phyloP scores from a whole-genome alignment of 2,113 vertebrate genomes.

The Tetraodon nigroviridis region DNA sequence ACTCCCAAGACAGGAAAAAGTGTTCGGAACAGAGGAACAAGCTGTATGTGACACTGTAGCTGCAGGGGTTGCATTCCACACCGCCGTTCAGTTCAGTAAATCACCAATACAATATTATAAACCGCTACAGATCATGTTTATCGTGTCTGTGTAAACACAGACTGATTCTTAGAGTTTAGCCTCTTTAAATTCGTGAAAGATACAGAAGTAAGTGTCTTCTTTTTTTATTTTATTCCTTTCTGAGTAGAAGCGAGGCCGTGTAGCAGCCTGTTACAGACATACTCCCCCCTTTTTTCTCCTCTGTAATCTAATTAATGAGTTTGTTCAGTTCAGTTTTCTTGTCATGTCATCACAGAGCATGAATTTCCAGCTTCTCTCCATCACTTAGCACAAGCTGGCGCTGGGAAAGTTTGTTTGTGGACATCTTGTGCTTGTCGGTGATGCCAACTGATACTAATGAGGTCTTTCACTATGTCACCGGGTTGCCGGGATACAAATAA shows the following conservation, averaged over 20 bases:
- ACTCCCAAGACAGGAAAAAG: too few species aligned
- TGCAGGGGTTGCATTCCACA: too few species aligned
- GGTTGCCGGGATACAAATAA: constrained; percentile 35
- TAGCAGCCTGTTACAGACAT: background rate
- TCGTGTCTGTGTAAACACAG: too few species aligned
- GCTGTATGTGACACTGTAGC: too few species aligned
- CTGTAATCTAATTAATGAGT: constrained; percentile 39
- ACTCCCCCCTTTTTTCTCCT: constrained; percentile 4
- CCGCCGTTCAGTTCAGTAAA: too few species aligned
- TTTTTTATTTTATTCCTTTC: background rate
- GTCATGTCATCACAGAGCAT: constrained; percentile 30
- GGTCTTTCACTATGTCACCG: constrained; percentile 36
- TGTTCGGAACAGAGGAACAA: too few species aligned
- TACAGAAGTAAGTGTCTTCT: too few species aligned
- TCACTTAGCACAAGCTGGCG: constrained; percentile 49
- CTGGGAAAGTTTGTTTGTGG: constrained; percentile 39
- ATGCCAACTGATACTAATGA: constrained; percentile 54
- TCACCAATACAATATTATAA: too few species aligned
- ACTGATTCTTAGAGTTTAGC: too few species aligned
- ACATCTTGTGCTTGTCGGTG: constrained; percentile 57
- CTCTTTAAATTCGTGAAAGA: too few species aligned
- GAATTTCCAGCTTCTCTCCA: constrained; percentile 32
- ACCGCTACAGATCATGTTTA: too few species aligned
- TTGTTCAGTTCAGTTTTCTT: constrained; percentile 46
- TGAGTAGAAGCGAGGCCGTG: too few species aligned